Conservation (phyloP, 2,888 invertebrate genomes). For the Colostygia pectinataria region DNA sequence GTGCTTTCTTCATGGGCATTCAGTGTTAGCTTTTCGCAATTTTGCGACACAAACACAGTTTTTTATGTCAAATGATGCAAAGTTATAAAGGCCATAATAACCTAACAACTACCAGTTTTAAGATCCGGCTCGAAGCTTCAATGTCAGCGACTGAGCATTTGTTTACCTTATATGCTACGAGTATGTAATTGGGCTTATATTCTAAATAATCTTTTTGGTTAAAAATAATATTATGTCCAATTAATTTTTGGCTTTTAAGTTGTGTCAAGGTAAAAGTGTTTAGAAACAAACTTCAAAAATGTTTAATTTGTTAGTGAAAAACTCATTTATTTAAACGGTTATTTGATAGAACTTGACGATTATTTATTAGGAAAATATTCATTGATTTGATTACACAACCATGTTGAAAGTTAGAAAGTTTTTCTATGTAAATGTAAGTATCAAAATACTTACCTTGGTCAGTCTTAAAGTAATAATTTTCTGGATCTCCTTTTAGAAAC, state of each 20-base stretch:
- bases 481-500: too few species aligned
- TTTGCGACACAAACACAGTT: too few species aligned
- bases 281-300: conserved; percentile 2
- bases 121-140: conserved; percentile 75
- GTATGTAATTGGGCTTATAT: conserved; percentile 24
- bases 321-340: conserved; percentile 11
- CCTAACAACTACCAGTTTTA: conserved; percentile 27
- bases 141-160: conserved; percentile 53
- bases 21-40: too few species aligned
- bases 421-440: too few species aligned
- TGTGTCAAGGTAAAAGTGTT: conserved; percentile 35
- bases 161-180: conserved; percentile 21
- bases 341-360: background rate
- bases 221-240: conserved; percentile 4
- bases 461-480: too few species aligned
- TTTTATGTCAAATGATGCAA: background rate
- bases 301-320: conserved; percentile 20
- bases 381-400: background rate
- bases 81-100: conserved; percentile 2
- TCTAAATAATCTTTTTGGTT: background rate
- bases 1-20: too few species aligned
- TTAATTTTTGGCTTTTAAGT: conserved; percentile 23
- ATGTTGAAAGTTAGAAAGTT: too few species aligned
- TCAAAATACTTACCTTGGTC: too few species aligned
- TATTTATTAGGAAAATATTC: background rate